Evolutionary conservation across 1,140 invertebrate species (phyloP).

Genomic region (Pseudoatta argentina): DNA sequence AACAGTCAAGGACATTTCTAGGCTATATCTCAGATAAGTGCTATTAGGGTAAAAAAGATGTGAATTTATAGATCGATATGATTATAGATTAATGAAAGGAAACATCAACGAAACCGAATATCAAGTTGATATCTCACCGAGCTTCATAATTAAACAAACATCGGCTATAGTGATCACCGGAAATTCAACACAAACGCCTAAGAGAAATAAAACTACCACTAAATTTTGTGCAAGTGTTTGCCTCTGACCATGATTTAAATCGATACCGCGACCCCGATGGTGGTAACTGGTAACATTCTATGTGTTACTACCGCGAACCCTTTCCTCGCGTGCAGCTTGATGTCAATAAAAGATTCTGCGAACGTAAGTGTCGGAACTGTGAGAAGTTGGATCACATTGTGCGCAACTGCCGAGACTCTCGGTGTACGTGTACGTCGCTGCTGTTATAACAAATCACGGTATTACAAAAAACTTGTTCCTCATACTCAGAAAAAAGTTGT

Average conservation of each 20-base stretch:
- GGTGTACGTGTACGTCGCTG: neutral
- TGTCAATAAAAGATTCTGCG: neutral
- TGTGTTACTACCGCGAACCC: neutral
- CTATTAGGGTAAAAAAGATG: too few species aligned
- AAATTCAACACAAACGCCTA: conserved; percentile 1
- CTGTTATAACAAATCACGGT: neutral
- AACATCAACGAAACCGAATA: neutral
- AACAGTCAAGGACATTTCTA: too few species aligned
- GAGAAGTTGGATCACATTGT: neutral
- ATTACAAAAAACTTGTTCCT: neutral
- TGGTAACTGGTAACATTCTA: neutral
- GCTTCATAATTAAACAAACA: neutral
- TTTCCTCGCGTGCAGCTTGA: neutral
- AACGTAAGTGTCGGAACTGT: neutral
- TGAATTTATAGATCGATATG: neutral
- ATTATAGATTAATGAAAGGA: neutral
- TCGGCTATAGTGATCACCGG: neutral
- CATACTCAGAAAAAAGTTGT: neutral
- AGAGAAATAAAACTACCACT: neutral
- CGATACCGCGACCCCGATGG: neutral
- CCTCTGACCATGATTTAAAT: neutral
- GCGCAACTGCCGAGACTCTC: neutral
- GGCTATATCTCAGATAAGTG: too few species aligned
- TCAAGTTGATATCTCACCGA: neutral
- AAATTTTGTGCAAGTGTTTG: neutral